Base-by-base conservation (phyloP, 2,113 vertebrate genomes). In the Pomatostomus ruficeps region DNA sequence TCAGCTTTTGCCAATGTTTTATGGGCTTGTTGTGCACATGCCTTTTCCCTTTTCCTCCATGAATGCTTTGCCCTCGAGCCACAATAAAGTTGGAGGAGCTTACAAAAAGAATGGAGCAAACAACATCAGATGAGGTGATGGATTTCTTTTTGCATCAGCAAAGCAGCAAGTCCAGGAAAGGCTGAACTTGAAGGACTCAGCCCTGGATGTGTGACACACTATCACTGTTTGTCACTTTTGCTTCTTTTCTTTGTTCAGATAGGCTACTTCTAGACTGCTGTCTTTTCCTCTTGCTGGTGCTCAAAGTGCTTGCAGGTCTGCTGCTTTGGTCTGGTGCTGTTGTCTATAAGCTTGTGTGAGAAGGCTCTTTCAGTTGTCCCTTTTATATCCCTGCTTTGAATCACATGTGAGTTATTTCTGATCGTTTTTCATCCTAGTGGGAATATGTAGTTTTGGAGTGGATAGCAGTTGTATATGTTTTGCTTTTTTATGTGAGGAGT, bases 121-220 rank as follows among this genome's bases (percentile, higher is more conserved):
- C 24, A 22, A 18, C 36, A 22, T 75, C 15, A 40, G 25, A 13
- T 57, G 58, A 54, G 15, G 5, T 45, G 20, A 20, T 52, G 29
- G 18, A 15, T 57, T 88, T 49, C 15, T 45, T 88, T 63, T 36
- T 54, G 14, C 17, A 17, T 48, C 31, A 35, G 33, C 71, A 58
- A 35, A 61, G 46, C 71, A 62, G 25, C 9, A 4, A 51, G 54
- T 61, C n/a, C 7, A 12, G 49, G 26, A 72, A 52, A 45, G 62
- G 19, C 46, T 49, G 78, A 58, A 29, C 46, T 25, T 66, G 66
- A 4, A 74, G 8, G 21, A 48, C n/a, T 88, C 14, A 63, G n/a
- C 22, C 9, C 18, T 80, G 49, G 7, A 1, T 1, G 2, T 48
- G 5, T 51, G 29, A 28, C 14, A 13, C 9, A 2, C 17, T 1